Evolutionary conservation across 2,113 vertebrate genomes (phyloP).

Genomic region (Pyxicephalus adspersus): DNA sequence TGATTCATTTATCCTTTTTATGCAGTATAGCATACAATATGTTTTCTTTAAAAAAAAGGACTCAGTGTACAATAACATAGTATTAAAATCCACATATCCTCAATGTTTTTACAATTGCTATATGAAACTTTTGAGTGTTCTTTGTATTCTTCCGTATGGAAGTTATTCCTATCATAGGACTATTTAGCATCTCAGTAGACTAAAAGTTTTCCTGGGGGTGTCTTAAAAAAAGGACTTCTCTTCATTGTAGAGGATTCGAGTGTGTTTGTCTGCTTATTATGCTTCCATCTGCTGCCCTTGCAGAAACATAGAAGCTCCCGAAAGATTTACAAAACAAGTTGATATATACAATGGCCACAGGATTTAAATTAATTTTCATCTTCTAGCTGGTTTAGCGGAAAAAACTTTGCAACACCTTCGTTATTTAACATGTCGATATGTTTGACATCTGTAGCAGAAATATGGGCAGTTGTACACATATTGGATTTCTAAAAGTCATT

Average conservation of each 20-base stretch:
- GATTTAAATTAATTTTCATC: conserved; percentile 57
- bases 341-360: conserved; percentile 31
- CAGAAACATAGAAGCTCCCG: conserved; percentile 36
- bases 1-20: too few species aligned
- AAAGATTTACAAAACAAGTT: conserved; percentile 50
- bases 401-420: conserved; percentile 57
- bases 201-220: conserved; percentile 31
- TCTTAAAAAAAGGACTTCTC: conserved; percentile 37
- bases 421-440: conserved; percentile 55
- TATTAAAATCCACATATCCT: conserved; percentile 25
- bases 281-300: conserved; percentile 47
- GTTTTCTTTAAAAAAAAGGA: neutral
- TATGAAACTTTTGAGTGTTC: neutral
- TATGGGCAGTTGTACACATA: conserved; percentile 58
- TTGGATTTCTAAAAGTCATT: conserved; percentile 60
- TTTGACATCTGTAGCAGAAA: conserved; percentile 64
- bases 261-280: conserved; percentile 35
- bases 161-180: conserved; percentile 31
- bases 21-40: too few species aligned
- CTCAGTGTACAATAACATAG: neutral
- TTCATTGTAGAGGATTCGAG: conserved; percentile 40
- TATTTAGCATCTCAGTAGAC: conserved; percentile 29
- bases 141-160: conserved; percentile 7
- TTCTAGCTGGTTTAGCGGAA: conserved; percentile 37
- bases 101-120: conserved; percentile 16